Evolutionary conservation across 2,797 vertebrate species (phyloP).

Genomic region (Poeciliopsis infans): DNA sequence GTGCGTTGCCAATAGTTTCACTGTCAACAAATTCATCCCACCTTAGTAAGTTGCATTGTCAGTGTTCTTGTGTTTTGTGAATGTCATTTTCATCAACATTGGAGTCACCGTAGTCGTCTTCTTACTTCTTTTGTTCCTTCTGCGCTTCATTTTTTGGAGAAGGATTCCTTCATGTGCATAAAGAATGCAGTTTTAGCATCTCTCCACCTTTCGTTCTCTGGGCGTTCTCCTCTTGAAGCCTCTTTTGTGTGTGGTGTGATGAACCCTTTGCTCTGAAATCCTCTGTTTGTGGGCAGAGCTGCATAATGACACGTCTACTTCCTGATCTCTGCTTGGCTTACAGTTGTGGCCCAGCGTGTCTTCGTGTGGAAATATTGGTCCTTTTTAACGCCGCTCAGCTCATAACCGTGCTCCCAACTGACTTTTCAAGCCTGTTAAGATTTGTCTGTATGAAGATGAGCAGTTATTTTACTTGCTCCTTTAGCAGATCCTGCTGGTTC

Average conservation of each 20-base stretch:
- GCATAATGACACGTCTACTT: conserved; percentile 14
- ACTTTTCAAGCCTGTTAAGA: background rate
- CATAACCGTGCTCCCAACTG: background rate
- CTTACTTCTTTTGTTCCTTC: too few relatives aligned
- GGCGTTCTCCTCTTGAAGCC: background rate
- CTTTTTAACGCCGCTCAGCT: background rate
- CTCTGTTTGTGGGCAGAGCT: background rate
- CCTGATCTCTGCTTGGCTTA: conserved; percentile 11
- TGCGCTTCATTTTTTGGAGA: background rate
- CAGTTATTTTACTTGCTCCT: background rate
- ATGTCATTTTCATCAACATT: background rate
- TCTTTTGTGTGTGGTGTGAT: background rate
- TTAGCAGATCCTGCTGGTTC: background rate
- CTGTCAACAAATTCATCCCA: background rate
- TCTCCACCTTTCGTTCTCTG: background rate
- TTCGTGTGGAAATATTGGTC: background rate
- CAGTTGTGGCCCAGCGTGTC: background rate
- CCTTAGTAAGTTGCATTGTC: background rate
- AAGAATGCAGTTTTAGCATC: background rate
- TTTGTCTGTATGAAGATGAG: background rate
- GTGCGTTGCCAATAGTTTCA: background rate
- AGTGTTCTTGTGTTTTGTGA: background rate
- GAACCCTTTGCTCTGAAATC: background rate
- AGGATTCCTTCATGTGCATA: background rate
- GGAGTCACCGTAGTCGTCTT: background rate